Conservation (phyloP, 2,113 vertebrate genomes). For the Procavia capensis region DNA sequence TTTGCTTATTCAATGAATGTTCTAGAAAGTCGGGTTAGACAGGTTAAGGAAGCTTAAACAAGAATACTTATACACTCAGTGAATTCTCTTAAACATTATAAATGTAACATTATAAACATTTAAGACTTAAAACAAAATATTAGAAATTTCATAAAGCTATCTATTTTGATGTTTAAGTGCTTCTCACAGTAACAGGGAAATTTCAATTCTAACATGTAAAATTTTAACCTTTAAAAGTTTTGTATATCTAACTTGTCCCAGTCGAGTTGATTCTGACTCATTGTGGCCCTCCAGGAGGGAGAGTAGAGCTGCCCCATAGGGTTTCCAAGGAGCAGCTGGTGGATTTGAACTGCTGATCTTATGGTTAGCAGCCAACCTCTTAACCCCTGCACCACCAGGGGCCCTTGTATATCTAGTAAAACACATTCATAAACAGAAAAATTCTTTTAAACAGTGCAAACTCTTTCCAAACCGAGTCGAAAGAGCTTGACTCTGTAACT, state of each 20-base stretch:
- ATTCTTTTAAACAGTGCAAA: neutral
- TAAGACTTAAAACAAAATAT: too few species aligned
- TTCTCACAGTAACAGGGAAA: neutral
- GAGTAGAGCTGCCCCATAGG: too few species aligned
- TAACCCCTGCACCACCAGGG: too few species aligned
- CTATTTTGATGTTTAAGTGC: neutral
- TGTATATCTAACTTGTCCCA: neutral
- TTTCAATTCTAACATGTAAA: neutral
- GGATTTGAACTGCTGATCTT: too few species aligned
- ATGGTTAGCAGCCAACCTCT: too few species aligned
- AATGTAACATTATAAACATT: neutral
- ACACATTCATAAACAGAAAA: neutral
- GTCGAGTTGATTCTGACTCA: too few species aligned
- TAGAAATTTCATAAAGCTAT: neutral
- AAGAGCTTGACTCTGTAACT: neutral
- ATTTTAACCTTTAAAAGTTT: slow-evolving; percentile 2
- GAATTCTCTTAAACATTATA: neutral
- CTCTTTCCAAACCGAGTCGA: neutral
- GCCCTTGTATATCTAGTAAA: neutral
- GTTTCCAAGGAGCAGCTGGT: too few species aligned
- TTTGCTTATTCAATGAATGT: neutral
- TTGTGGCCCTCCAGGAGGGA: too few species aligned
- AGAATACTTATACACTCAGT: neutral
- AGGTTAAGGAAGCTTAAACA: neutral
- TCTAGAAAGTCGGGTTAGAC: neutral